A percentile compares a stretch with the other conserved stretches of the same genome.
Evolutionary conservation across 2,113 vertebrate genomes (phyloP).

Genomic region (Colius striatus): DNA sequence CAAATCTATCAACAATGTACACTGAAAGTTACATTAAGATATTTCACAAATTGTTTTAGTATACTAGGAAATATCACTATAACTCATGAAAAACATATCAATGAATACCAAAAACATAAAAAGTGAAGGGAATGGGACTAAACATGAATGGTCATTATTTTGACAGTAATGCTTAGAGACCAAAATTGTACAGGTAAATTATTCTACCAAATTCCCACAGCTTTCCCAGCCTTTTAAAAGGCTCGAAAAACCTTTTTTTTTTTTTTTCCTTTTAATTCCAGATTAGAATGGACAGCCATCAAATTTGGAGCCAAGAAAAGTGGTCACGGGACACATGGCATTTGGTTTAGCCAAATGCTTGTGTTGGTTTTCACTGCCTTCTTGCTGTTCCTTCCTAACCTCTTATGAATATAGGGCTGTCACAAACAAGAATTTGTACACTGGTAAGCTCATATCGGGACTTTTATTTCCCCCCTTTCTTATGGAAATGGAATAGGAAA

Average conservation of each 20-base stretch:
- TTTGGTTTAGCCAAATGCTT: not conserved
- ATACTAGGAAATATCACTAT: not conserved
- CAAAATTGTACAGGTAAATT: not conserved
- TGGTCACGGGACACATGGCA: not conserved
- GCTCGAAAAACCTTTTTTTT: not conserved
- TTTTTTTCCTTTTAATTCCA: too few species aligned
- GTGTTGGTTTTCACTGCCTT: not conserved
- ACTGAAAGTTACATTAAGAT: not conserved
- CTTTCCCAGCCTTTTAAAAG: not conserved
- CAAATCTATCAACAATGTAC: not conserved
- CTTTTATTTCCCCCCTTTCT: not conserved
- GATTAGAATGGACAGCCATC: not conserved
- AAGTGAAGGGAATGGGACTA: not conserved
- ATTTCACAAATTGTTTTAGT: not conserved
- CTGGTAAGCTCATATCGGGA: not conserved
- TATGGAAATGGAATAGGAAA: not conserved
- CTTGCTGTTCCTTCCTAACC: not conserved
- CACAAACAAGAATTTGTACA: not conserved
- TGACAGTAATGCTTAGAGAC: not conserved
- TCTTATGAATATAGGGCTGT: not conserved
- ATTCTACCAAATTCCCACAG: not conserved
- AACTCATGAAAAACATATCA: not conserved
- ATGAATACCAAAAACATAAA: not conserved
- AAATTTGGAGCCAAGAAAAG: not conserved
- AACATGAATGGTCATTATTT: not conserved